Percentiles rank a stretch among this genome's conserved stretches.
Evolutionary conservation across 1,140 invertebrate species (phyloP).

Genomic region (Ectropis grisescens): DNA sequence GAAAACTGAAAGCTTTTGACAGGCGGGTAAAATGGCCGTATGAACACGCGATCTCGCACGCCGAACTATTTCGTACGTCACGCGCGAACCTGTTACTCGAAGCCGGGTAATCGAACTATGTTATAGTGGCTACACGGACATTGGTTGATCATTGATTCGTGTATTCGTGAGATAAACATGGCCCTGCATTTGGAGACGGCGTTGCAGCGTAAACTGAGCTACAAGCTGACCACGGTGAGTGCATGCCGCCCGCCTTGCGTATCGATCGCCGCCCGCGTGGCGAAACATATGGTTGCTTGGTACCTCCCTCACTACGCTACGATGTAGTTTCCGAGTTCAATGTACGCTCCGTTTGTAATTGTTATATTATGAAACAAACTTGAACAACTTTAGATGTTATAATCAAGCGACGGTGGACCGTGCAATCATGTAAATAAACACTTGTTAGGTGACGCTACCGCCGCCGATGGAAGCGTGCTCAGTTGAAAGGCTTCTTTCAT

Average conservation of each 20-base stretch:
- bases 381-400: too few relatives aligned
- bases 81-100: slow-evolving; percentile 45
- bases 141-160: slow-evolving; percentile 21
- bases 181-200: slow-evolving; percentile 63
- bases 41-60: slow-evolving; percentile 58
- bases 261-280: slow-evolving; percentile 58
- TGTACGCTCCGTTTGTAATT: slow-evolving; percentile 5
- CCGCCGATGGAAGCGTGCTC: too few relatives aligned
- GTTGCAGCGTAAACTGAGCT: slow-evolving; percentile 64
- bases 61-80: slow-evolving; percentile 38
- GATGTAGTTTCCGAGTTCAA: slow-evolving; percentile 4
- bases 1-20: slow-evolving; percentile 44
- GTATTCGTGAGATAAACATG: slow-evolving; percentile 29
- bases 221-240: slow-evolving; percentile 68
- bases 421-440: slow-evolving; percentile 64
- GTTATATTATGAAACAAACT: too few relatives aligned
- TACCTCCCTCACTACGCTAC: slow-evolving; percentile 6
- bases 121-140: slow-evolving; percentile 42
- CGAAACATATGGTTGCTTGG: slow-evolving; percentile 47
- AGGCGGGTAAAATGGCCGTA: slow-evolving; percentile 60
- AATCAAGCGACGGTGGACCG: too few relatives aligned
- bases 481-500: too few relatives aligned
- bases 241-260: slow-evolving; percentile 41
- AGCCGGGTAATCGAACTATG: slow-evolving; percentile 38
- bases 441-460: slow-evolving; percentile 42